Conservation (phyloP, 2,797 vertebrate species). For the Enteromius thamalakanensis region DNA sequence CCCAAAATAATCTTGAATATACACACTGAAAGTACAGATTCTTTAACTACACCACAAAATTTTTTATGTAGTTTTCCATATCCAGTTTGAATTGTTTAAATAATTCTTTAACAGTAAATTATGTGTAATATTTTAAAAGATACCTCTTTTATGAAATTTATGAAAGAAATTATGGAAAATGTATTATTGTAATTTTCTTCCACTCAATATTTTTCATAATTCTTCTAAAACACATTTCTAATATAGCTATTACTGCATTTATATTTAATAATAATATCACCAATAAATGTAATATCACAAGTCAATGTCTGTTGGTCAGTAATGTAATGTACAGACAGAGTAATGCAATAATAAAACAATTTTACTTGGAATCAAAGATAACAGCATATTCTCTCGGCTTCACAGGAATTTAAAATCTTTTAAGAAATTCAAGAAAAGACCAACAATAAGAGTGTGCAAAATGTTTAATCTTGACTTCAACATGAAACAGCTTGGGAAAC, state of each 20-base stretch:
- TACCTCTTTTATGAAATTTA: neutral
- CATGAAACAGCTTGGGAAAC: no score
- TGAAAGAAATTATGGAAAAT: neutral
- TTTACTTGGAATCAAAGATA: neutral
- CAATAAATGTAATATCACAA: neutral
- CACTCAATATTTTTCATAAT: slow-evolving; percentile 5
- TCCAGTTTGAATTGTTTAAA: no score
- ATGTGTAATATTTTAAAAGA: neutral
- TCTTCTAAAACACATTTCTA: slow-evolving; percentile 1
- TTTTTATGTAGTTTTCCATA: no score
- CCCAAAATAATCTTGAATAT: no score
- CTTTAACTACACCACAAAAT: no score
- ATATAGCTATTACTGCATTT: neutral
- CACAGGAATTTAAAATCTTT: neutral
- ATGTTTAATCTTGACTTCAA: no score
- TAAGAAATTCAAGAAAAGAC: no score
- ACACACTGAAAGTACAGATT: no score
- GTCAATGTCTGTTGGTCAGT: neutral
- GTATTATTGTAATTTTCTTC: neutral
- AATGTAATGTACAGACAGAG: neutral
- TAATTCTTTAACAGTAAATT: no score
- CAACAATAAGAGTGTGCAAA: no score
- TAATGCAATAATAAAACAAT: neutral
- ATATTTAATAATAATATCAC: neutral
- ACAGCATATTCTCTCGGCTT: neutral